Percentiles rank a stretch among this genome's conserved stretches.
Evolutionary conservation across 2,797 vertebrate species (phyloP).

Genomic region (Esox lucius): DNA sequence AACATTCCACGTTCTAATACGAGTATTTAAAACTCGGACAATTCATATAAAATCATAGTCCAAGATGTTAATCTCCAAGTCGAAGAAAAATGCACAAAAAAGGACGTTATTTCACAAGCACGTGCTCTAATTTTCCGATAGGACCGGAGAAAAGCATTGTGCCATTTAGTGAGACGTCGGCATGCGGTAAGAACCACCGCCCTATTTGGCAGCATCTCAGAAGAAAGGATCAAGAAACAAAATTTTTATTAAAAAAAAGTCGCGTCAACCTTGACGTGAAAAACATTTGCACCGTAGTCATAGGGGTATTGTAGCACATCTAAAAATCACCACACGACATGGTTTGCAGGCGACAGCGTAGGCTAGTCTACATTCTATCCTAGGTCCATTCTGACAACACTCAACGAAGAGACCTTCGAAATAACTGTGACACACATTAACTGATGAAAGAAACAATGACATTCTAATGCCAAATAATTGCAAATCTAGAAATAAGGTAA

Average conservation of each 20-base stretch:
- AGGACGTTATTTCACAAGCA: background rate
- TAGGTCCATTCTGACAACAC: background rate
- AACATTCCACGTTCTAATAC: no score
- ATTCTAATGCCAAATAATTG: background rate
- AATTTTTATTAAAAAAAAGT: no score
- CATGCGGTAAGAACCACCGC: conserved; percentile 52
- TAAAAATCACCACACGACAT: background rate
- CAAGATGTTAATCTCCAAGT: no score
- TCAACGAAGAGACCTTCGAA: background rate
- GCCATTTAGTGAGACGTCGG: conserved; percentile 12
- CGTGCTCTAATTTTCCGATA: background rate
- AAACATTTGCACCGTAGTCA: background rate
- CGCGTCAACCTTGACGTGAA: background rate
- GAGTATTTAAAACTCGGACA: no score
- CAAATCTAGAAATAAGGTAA: background rate
- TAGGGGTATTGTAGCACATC: background rate
- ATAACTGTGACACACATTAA: background rate
- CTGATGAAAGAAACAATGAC: background rate
- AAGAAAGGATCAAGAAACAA: background rate
- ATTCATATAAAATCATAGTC: no score
- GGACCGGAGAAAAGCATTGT: conserved; percentile 15
- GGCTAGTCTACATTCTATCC: background rate
- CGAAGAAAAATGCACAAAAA: background rate
- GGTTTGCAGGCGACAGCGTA: background rate
- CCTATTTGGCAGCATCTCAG: conserved; percentile 34